phyloP scores from a whole-genome alignment of 2,113 vertebrate genomes.

The Nesogale talazaci region DNA sequence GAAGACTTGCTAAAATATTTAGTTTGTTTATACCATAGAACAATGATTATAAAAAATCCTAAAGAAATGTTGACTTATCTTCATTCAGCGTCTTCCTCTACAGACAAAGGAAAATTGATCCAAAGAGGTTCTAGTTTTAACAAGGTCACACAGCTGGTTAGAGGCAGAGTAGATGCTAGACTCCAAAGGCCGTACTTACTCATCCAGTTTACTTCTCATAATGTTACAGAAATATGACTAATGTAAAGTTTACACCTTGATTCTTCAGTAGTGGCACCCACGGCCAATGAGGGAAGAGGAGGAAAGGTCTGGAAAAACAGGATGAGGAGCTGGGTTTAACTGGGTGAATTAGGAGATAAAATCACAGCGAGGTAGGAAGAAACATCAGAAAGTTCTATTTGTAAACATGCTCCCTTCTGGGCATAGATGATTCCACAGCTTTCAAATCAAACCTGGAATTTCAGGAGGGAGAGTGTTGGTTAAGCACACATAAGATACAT shows the following conservation, averaged over 20 bases:
- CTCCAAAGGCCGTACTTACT: not conserved
- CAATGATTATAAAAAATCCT: slow-evolving; percentile 41
- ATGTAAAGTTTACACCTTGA: not conserved
- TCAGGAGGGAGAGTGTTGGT: not conserved
- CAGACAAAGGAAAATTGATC: not conserved
- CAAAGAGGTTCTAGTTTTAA: slow-evolving; percentile 14
- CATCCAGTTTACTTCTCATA: not conserved
- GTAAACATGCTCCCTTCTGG: not conserved
- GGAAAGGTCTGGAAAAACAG: accelerated
- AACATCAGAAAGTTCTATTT: not conserved
- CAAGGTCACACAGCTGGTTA: slow-evolving; percentile 10
- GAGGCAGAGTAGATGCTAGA: not conserved
- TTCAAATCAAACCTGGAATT: not conserved
- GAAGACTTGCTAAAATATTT: slow-evolving; percentile 68
- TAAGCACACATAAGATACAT: accelerated
- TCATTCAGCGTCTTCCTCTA: not conserved
- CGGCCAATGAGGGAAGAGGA: not conserved
- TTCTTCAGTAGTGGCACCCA: not conserved
- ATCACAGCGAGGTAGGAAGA: no score
- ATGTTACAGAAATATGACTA: no score
- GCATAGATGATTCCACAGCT: not conserved
- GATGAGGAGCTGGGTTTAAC: not conserved
- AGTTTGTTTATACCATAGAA: slow-evolving; percentile 52
- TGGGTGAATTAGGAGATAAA: not conserved
- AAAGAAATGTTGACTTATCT: not conserved